These are phyloP conservation scores for Brachymystax lenok DNA, from an alignment of 2,797 vertebrate genomes.

Conservation along the genomic window DNA sequence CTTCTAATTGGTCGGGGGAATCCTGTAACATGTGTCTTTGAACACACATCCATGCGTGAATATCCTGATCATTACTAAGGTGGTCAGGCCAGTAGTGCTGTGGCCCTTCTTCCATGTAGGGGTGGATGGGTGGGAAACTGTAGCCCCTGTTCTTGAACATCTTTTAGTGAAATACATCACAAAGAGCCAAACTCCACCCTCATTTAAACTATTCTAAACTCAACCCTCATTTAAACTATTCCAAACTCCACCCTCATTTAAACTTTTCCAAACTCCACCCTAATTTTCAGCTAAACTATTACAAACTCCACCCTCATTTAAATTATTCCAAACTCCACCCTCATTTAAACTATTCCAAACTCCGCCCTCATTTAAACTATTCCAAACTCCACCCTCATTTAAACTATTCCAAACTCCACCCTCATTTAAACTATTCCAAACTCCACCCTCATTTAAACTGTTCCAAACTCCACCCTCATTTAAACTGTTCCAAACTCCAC, in stretches of 20 bases:
- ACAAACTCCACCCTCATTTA: too few relatives aligned
- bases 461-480: too few relatives aligned
- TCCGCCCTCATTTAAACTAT: too few relatives aligned
- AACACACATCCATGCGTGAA: background rate
- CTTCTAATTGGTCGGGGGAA: conserved; percentile 58
- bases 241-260: conserved; percentile 42
- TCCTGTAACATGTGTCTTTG: conserved; percentile 23
- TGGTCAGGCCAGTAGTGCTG: conserved; percentile 23
- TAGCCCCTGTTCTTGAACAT: conserved; percentile 25
- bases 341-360: too few relatives aligned
- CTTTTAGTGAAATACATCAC: conserved; percentile 52
- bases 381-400: too few relatives aligned
- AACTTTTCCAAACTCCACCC: conserved; percentile 44
- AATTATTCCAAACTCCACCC: too few relatives aligned
- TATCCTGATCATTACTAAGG: conserved; percentile 34
- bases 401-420: too few relatives aligned
- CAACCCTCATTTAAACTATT: conserved; percentile 38
- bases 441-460: too few relatives aligned
- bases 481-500: too few relatives aligned
- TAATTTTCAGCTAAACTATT: background rate
- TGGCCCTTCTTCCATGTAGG: conserved; percentile 21
- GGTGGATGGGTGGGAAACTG: background rate
- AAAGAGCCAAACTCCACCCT: conserved; percentile 44
- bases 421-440: too few relatives aligned
- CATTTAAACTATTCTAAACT: conserved; percentile 37